These are phyloP conservation scores for Sigmodon hispidus DNA, from an alignment of 2,113 vertebrate genomes.

Conservation along the genomic window DNA sequence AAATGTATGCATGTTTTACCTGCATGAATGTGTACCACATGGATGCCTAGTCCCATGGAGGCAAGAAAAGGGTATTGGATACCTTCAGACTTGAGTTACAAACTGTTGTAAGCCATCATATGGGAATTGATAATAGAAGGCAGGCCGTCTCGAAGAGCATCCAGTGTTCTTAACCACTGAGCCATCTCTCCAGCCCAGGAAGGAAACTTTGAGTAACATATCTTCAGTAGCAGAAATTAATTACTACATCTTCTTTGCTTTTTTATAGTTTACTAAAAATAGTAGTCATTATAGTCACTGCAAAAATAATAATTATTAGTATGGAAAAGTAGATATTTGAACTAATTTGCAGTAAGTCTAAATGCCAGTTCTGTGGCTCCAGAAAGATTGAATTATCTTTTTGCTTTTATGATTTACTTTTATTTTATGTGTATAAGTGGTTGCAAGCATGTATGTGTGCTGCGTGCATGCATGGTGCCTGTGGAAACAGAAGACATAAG, in stretches of 20 bases:
- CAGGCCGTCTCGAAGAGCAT: neutral
- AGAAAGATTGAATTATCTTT: too few species aligned
- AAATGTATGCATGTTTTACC: neutral
- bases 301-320: constrained; percentile 37
- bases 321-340: constrained; percentile 42
- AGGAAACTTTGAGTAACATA: constrained; percentile 25
- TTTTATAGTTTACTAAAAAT: constrained; percentile 41
- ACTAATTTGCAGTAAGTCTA: neutral
- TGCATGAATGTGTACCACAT: neutral
- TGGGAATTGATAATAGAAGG: neutral
- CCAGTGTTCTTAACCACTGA: neutral
- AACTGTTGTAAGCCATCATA: neutral
- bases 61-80: neutral
- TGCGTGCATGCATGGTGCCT: too few species aligned
- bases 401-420: too few species aligned
- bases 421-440: too few species aligned
- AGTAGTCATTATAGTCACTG: constrained; percentile 11
- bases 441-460: too few species aligned
- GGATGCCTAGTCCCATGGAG: neutral
- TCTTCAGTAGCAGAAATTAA: constrained; percentile 18
- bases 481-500: too few species aligned
- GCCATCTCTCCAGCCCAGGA: too few species aligned
- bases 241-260: constrained; percentile 43
- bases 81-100: neutral
- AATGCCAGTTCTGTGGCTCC: too few species aligned